Evolutionary conservation across 2,888 invertebrate genomes (phyloP), one percentile per base, ranked within the genome.

Genomic region (Aplocera efformata): DNA sequence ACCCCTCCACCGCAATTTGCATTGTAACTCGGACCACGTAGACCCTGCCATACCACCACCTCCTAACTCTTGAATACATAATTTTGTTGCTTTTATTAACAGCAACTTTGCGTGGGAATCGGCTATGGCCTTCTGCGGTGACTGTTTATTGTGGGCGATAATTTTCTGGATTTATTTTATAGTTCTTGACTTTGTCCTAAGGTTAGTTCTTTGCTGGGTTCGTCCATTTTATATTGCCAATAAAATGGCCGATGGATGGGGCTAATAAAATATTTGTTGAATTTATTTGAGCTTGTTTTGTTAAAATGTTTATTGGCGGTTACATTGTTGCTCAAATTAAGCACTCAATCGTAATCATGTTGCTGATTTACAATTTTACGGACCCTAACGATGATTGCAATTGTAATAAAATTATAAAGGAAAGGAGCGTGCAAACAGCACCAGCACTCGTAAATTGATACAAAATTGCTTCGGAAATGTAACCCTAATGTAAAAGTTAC

Each of bases 1-100:
- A 84, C 85, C 84, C 86, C 85, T 80, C 82, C 80, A 71, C 72
- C 71, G 79, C 83, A 85, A 86, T 88, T 88, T 88, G 86, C 88
- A 88, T 88, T 86, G 85, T 83, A 84, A 86, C 85, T 82, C 84
- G 82, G 85, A 84, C 88, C 85, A 83, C 85, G 85, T 85, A 82
- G 81, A 78, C 77, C 77, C 78, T 83, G 79, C 82, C 74, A 76
- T 72, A 80, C 80, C 77, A 81, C 86, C 86, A 85, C 85, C 84
- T 83, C 77, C 81, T 79, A 82, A 84, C 83, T 88, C 81, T 86
- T 88, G 88, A 88, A 88, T 88, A 83, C 84, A 88, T 88, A 86
- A 88, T 88, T 86, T 84, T 81, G 86, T 84, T 83, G 88, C 85
- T 86, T 85, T 85, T 85, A 85, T 85, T 88, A 88, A 81, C 82